phyloP scores from a whole-genome alignment of 2,113 vertebrate species.

The Gyps fulvus region DNA sequence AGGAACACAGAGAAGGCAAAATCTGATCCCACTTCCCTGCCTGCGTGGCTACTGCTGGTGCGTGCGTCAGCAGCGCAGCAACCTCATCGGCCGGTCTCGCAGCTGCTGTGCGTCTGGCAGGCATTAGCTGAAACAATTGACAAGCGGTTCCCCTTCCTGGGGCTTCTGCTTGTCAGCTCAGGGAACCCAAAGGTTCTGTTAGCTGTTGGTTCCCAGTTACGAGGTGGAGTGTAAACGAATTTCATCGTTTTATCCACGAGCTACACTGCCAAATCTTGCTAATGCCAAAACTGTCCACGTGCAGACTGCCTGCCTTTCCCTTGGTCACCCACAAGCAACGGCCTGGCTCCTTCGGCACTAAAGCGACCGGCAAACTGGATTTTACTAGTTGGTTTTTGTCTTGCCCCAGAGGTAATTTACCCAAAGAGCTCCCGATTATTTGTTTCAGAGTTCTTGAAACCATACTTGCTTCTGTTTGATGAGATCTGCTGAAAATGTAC shows the following conservation, averaged over 20 bases:
- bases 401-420: neutral
- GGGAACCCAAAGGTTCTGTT: neutral
- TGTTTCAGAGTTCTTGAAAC: neutral
- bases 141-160: neutral
- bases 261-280: neutral
- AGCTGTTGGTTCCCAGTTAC: neutral
- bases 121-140: neutral
- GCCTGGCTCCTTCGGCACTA: neutral
- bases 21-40: neutral
- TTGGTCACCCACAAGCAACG: too few relatives aligned
- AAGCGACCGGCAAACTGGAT: neutral
- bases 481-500: accelerated
- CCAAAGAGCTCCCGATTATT: neutral
- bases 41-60: neutral
- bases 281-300: accelerated
- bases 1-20: neutral
- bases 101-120: accelerated
- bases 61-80: neutral
- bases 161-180: neutral
- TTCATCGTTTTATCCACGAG: neutral
- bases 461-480: neutral
- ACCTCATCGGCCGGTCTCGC: accelerated
- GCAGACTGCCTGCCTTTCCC: neutral
- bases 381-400: neutral
- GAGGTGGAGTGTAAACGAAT: neutral